These are phyloP conservation scores for Agonopterix subpropinquella DNA, from an alignment of 2,888 invertebrate species.

Conservation along the genomic window DNA sequence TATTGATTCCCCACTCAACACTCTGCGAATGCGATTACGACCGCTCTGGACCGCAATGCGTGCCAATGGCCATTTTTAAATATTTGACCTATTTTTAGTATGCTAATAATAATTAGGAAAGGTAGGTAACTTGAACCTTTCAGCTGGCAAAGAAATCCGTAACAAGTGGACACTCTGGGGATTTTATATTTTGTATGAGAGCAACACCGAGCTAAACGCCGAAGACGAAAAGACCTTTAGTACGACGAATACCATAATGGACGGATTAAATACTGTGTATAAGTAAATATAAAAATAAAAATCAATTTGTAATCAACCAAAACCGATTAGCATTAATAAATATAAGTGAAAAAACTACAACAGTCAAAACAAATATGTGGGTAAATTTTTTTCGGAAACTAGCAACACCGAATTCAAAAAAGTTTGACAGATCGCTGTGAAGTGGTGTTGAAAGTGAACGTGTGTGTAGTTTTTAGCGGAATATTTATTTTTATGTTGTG, in stretches of 20 bases:
- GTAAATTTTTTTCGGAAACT: conserved; percentile 18
- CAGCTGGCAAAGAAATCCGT: conserved; percentile 45
- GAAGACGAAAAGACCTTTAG: too few relatives aligned
- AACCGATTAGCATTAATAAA: too few relatives aligned
- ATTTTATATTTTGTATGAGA: conserved; percentile 21
- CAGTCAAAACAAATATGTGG: conserved; percentile 10
- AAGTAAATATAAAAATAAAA: too few relatives aligned
- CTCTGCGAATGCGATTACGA: conserved; percentile 50
- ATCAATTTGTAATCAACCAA: too few relatives aligned
- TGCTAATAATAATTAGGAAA: conserved; percentile 72
- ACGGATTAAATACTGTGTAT: too few relatives aligned
- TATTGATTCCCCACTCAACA: conserved; percentile 25
- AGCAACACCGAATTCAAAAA: conserved; percentile 42
- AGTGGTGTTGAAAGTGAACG: conserved; percentile 63
- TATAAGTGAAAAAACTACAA: neutral
- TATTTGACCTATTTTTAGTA: conserved; percentile 72
- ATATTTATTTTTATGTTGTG: conserved; percentile 63
- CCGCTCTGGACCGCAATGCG: conserved; percentile 46
- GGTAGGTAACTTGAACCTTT: conserved; percentile 70
- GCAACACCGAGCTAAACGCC: conserved; percentile 27
- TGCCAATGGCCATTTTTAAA: conserved; percentile 67
- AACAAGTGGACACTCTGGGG: conserved; percentile 26
- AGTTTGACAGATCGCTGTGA: conserved; percentile 62
- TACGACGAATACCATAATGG: too few relatives aligned
- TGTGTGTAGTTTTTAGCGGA: conserved; percentile 51